Evolutionary conservation across 2,797 vertebrate species (phyloP), one percentile per base, ranked within the genome.

Genomic region (Simalia tracyae): DNA sequence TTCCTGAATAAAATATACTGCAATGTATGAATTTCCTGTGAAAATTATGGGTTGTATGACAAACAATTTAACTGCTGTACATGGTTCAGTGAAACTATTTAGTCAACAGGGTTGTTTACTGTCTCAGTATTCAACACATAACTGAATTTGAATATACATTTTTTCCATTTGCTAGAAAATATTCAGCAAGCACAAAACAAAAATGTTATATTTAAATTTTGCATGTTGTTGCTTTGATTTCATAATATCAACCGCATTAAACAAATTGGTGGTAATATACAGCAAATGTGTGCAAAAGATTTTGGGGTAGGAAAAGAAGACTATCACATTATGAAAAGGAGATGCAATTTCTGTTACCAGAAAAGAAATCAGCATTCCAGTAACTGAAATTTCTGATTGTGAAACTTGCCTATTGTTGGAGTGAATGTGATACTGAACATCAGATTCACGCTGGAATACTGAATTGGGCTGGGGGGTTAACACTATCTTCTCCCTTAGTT

Each of bases 91-190:
- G 64, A 76, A 15, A 8, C 11, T 57, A 12, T 72, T 87, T 10
- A 24, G n/a, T 63, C 59, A 63, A 17, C 50, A 76, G n/a, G 22
- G n/a, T 12, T n/a, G n/a, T n/a, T n/a, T n/a, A n/a, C 19, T 24
- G 22, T 61, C 26, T 76, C 22, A 72, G 12, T 86, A 54, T 72
- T 42, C 76, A 84, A n/a, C 19, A 61, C 26, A 5, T 91, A 46
- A 66, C 90, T 64, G 28, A 91, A 72, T 93, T 94, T 94, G 92
- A 63, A 89, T 17, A 46, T 31, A 91, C 56, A 91, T 96, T 91
- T 63, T 64, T 94, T 92, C 92, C 42, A 92, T 91, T 57, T 94
- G 84, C 63, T 86, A 72, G 2, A 63, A 56, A 88, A 89, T 50
- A 91, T 3, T 42, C 72, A 72, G 63, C 11, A 17, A 90, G 12